These are phyloP conservation scores for Oreochromis aureus DNA, from an alignment of 2,113 vertebrate genomes.

Conservation along the genomic window DNA sequence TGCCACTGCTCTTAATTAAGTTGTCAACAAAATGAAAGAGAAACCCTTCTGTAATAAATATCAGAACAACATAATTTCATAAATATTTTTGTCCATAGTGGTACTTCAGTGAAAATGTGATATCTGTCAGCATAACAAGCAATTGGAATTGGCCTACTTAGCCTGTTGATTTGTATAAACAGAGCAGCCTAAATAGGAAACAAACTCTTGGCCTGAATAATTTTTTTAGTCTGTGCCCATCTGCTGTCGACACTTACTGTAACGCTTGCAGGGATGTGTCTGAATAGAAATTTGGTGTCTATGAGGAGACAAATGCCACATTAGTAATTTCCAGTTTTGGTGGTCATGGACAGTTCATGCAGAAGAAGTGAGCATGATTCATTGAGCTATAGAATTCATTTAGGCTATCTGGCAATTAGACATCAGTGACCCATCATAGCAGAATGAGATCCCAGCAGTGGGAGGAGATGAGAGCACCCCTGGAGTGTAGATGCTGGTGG, in stretches of 20 bases:
- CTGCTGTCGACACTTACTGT: accelerated
- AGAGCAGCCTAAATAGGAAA: background rate
- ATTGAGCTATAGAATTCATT: background rate
- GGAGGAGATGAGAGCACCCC: background rate
- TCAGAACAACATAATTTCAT: background rate
- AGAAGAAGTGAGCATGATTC: background rate
- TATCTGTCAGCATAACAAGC: background rate
- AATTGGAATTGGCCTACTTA: accelerated
- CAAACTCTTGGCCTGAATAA: too few relatives aligned
- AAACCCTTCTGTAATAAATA: background rate
- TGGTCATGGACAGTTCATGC: background rate
- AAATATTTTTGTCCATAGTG: background rate
- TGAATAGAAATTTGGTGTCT: background rate
- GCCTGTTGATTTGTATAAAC: background rate
- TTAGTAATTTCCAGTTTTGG: background rate
- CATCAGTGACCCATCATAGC: background rate
- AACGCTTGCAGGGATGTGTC: background rate
- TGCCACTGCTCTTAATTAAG: background rate
- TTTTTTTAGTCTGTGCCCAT: background rate
- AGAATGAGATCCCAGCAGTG: background rate
- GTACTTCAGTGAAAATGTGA: background rate
- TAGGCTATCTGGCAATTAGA: accelerated
- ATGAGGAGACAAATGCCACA: background rate
- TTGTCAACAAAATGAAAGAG: accelerated
- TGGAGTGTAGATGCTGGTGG: background rate